phyloP scores from a whole-genome alignment of 2,797 vertebrate genomes.

The Betta splendens region DNA sequence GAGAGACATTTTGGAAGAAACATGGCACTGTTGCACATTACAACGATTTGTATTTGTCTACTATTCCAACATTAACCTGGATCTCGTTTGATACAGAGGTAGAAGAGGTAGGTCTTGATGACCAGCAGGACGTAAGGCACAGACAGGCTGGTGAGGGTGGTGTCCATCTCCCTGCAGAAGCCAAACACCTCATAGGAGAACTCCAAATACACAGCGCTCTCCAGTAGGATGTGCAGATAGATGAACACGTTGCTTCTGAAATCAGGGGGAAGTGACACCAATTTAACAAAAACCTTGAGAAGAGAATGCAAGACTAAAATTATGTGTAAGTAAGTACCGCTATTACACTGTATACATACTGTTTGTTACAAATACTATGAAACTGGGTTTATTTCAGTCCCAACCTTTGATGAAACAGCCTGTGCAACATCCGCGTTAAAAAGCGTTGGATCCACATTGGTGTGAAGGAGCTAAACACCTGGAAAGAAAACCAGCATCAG shows the following conservation, averaged over 20 bases:
- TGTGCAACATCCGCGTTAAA: slow-evolving; percentile 74
- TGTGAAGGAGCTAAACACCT: slow-evolving; percentile 81
- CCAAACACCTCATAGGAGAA: slow-evolving; percentile 90
- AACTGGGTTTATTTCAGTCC: neutral
- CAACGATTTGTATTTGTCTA: neutral
- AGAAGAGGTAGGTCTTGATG: slow-evolving; percentile 84
- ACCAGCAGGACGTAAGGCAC: slow-evolving; percentile 89
- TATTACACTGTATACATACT: neutral
- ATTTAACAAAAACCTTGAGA: neutral
- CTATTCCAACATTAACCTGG: slow-evolving; percentile 89
- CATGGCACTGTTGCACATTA: neutral
- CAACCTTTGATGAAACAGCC: slow-evolving; percentile 90
- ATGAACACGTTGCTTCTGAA: slow-evolving; percentile 88
- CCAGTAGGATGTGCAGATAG: slow-evolving; percentile 85
- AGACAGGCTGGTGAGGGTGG: slow-evolving; percentile 76
- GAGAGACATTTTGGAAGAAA: neutral
- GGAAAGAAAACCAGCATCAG: neutral
- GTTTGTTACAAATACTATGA: neutral
- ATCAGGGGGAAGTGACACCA: slow-evolving; percentile 17
- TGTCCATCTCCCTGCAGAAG: slow-evolving; percentile 90
- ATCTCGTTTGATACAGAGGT: slow-evolving; percentile 85
- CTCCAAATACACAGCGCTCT: slow-evolving; percentile 86
- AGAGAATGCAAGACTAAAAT: neutral
- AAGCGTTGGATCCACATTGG: slow-evolving; percentile 82
- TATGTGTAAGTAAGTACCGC: no score